Evolutionary conservation across 2,113 vertebrate species (phyloP), one percentile per base, ranked within the genome.

Genomic region (Epinephelus moara): DNA sequence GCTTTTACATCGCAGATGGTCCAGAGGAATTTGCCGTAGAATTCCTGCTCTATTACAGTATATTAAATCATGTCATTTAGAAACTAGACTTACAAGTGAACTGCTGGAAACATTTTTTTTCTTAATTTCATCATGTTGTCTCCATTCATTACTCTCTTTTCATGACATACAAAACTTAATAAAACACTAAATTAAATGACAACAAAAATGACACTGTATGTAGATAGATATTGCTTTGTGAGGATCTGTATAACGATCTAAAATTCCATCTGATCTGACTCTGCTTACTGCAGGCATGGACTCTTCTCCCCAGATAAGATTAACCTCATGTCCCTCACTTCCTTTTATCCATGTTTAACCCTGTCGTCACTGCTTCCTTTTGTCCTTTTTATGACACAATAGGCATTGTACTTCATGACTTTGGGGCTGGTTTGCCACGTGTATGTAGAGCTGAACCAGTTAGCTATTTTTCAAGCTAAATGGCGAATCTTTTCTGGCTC

Each of bases 311-410:
- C 9, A 57, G 12, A 84, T 60, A 45, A 45, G 10, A 69, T 33
- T 66, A 42, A 81, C 37, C n/a, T 14, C 52, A 17, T 19, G 42
- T 68, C 17, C 42, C n/a, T 76, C 47, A 63, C 78, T 86, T 75
- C 37, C 84, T 83, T 78, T 70, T 27, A 25, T 53, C 66, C 27
- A 1, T 10, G 6, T 74, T 81, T 52, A 53, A 69, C 56, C 10
- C 23, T 80, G 33, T 75, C 33, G 17, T 78, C 81, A 80, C 78
- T 72, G 85, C 84, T 87, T 84, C 13, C 74, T 85, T 82, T 79
- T 84, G 78, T 69, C 75, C 55, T 88, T 23, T 37, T 75, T 10
- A 17, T 80, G 14, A 78, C 33, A 61, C 56, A 15, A 1, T 4
- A 4, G 30, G 27, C n/a, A 6, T 64, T 17, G n/a, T 68, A 42